Evolutionary conservation across 2,797 vertebrate species (phyloP).

Genomic region (Oreochromis grahami): DNA sequence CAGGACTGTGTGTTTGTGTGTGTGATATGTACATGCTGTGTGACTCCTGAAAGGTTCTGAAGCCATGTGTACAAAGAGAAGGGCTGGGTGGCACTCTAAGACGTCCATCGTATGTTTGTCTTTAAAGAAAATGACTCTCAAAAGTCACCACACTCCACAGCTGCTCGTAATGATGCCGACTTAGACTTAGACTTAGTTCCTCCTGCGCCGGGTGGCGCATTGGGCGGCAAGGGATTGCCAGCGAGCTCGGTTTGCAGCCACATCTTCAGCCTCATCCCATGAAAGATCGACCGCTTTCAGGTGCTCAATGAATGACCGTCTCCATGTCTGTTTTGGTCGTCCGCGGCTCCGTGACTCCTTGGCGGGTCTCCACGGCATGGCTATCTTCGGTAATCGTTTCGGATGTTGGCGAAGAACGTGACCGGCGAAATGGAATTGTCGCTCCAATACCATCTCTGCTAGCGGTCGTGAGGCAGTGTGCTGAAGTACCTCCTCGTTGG

Average conservation of each 20-base stretch:
- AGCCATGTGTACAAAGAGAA: neutral
- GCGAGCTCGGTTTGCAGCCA: neutral
- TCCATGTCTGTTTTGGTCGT: neutral
- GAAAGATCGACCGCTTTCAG: neutral
- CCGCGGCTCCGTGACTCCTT: fast-evolving
- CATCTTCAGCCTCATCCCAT: neutral
- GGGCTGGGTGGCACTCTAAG: neutral
- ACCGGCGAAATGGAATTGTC: fast-evolving
- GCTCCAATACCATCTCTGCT: neutral
- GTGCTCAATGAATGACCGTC: neutral
- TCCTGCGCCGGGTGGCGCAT: neutral
- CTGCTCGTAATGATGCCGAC: neutral
- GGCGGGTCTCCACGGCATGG: neutral
- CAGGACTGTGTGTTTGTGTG: neutral
- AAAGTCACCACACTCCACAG: neutral
- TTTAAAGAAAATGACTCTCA: neutral
- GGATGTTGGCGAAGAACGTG: fast-evolving
- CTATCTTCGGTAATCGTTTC: fast-evolving
- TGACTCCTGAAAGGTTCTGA: neutral
- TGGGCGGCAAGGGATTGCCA: neutral
- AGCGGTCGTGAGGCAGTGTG: neutral
- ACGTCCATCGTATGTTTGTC: neutral
- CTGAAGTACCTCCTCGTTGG: neutral
- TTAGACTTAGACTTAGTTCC: neutral
- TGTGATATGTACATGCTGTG: neutral